Evolutionary conservation across 2,797 vertebrate genomes (phyloP), one percentile per base, ranked within the genome.

Genomic region (Enteromius afrohamiltoni): DNA sequence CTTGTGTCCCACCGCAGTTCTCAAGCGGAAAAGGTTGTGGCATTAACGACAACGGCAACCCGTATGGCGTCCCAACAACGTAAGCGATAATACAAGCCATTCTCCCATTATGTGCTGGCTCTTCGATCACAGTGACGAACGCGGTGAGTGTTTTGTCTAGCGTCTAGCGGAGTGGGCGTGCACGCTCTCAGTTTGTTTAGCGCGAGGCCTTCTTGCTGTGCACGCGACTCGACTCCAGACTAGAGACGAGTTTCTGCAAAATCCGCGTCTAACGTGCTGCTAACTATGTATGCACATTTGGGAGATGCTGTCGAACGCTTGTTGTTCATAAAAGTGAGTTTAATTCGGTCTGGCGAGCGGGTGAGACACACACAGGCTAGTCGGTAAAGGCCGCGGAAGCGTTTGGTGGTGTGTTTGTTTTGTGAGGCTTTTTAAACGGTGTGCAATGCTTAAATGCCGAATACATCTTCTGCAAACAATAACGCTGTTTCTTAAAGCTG

Each of bases 21-120:
- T 13, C 29, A 62, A 77, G 75, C 82, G 82, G 82, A 83, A 83
- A 69, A 77, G 53, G 65, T 65, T 47, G 67, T 69, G 65, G 53
- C 65, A 31, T 45, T 76, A 60, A 77, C 64, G 23, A 40, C 47
- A 77, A 58, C 82, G 21, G 23, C 51, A 45, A 42, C 26, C 26
- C 74, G 14, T 47, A 83, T 70, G 65, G 82, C 64, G 40, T 70
- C 53, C 16, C 14, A 49, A 45, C 64, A 70, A 29, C 53, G 65
- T 60, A 78, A 70, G 6, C 74, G 75, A 60, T 78, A 70, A 70
- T 31, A 47, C 26, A 49, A 60, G 21, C 26, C 21, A 14, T 60
- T 70, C 51, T 78, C 8, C 49, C 42, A 78, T 23, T 34, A 83
- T 83, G 82, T 7, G 3, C 53, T 26, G 75, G 64, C 74, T 62